Conservation (phyloP, 1,140 invertebrate genomes). For the Anagrus nilaparvatae region DNA sequence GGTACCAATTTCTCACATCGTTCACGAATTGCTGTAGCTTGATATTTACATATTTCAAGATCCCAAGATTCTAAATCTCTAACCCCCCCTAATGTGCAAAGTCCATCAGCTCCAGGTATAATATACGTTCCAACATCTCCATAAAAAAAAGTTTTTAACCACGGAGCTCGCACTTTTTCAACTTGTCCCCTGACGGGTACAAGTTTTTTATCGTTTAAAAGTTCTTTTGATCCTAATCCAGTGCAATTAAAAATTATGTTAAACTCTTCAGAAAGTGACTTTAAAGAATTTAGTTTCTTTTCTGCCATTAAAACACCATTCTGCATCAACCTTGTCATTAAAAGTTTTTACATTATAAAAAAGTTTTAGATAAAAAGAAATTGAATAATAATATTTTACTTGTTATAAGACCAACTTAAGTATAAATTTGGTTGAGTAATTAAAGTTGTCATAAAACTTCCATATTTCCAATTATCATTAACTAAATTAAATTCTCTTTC, state of each 20-base stretch:
- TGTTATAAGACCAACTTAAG: conserved; percentile 62
- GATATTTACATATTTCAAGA: conserved; percentile 54
- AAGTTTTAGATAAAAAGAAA: neutral
- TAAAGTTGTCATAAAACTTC: conserved; percentile 67
- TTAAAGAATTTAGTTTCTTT: conserved; percentile 49
- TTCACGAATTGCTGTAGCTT: conserved; percentile 62
- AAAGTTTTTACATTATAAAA: neutral
- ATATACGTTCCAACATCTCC: conserved; percentile 77
- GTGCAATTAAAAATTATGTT: conserved; percentile 84
- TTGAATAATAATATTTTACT: conserved; percentile 33
- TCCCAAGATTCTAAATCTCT: conserved; percentile 72
- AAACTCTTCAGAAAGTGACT: conserved; percentile 50
- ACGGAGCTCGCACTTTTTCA: conserved; percentile 75
- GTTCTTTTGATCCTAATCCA: conserved; percentile 66
- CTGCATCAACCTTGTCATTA: conserved; percentile 38
- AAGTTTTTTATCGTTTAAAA: conserved; percentile 67
- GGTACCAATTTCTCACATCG: conserved; percentile 64
- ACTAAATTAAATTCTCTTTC: conserved; percentile 61
- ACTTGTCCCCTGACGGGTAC: conserved; percentile 85
- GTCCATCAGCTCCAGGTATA: conserved; percentile 61
- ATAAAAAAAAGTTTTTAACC: conserved; percentile 82
- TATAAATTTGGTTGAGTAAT: conserved; percentile 61
- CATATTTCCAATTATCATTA: conserved; percentile 68
- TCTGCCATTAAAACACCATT: conserved; percentile 47
- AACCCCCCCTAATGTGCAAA: conserved; percentile 73